Evolutionary conservation across 2,888 invertebrate species (phyloP).

Genomic region (Coleophora deauratella): DNA sequence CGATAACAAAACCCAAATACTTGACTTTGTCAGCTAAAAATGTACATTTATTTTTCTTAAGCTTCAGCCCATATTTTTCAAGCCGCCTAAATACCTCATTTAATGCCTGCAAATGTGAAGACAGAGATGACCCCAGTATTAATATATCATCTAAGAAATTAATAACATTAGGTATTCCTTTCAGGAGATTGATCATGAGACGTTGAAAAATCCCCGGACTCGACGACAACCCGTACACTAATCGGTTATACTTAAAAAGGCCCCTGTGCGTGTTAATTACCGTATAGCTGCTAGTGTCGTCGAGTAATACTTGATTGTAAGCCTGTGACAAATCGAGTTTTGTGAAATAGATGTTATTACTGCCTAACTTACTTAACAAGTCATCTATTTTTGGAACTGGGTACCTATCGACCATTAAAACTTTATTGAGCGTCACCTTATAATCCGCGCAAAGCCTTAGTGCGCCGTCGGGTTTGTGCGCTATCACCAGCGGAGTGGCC

Average conservation of each 20-base stretch:
- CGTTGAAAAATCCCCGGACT: slow-evolving; percentile 1
- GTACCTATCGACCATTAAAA: slow-evolving; percentile 2
- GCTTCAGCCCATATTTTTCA: too few relatives aligned
- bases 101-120: too few relatives aligned
- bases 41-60: too few relatives aligned
- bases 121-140: too few relatives aligned
- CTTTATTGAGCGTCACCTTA: slow-evolving; percentile 16
- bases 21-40: not conserved
- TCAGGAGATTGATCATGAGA: too few relatives aligned
- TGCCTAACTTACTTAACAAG: not conserved
- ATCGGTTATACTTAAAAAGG: slow-evolving; percentile 1
- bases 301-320: slow-evolving; percentile 1
- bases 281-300: not conserved
- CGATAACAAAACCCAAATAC: not conserved
- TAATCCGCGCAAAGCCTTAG: slow-evolving; percentile 14
- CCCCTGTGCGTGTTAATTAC: slow-evolving; percentile 1
- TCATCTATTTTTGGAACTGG: slow-evolving; percentile 1
- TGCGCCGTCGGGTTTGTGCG: slow-evolving; percentile 1
- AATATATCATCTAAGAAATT: too few relatives aligned
- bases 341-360: not conserved
- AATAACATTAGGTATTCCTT: too few relatives aligned
- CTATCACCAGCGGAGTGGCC: slow-evolving; percentile 7
- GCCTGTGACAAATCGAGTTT: slow-evolving; percentile 1
- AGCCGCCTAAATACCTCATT: too few relatives aligned
- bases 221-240: not conserved